These are phyloP conservation scores for Xanthia icteritia DNA, from an alignment of 2,888 invertebrate genomes.

Conservation along the genomic window DNA sequence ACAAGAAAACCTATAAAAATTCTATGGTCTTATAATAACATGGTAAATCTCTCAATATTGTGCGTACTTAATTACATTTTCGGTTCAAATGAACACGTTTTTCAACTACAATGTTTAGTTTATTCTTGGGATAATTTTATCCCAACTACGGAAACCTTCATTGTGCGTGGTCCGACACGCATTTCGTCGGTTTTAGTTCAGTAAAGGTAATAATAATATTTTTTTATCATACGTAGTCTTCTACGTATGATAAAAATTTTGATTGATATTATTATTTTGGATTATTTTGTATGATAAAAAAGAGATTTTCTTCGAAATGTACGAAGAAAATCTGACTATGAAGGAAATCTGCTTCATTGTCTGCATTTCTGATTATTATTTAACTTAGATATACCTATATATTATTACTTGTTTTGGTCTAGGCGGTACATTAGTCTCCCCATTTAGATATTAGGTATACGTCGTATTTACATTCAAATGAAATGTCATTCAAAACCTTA, in stretches of 20 bases:
- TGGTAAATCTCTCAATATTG: background rate
- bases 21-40: too few species aligned
- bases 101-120: background rate
- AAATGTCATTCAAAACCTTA: conserved; percentile 65
- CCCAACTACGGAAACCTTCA: background rate
- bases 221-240: too few species aligned
- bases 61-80: background rate
- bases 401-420: background rate
- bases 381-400: background rate
- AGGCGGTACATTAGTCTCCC: background rate
- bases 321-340: background rate
- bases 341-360: conserved; percentile 17
- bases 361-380: conserved; percentile 8
- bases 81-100: background rate
- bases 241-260: too few species aligned
- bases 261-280: too few species aligned
- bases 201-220: too few species aligned
- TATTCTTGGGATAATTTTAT: background rate
- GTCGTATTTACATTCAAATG: conserved; percentile 43
- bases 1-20: background rate
- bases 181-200: background rate
- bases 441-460: conserved; percentile 18
- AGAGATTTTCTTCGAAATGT: too few species aligned
- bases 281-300: too few species aligned
- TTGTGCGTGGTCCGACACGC: background rate